Base-by-base conservation (phyloP, 2,888 invertebrate species). In the Lamproptera curius region DNA sequence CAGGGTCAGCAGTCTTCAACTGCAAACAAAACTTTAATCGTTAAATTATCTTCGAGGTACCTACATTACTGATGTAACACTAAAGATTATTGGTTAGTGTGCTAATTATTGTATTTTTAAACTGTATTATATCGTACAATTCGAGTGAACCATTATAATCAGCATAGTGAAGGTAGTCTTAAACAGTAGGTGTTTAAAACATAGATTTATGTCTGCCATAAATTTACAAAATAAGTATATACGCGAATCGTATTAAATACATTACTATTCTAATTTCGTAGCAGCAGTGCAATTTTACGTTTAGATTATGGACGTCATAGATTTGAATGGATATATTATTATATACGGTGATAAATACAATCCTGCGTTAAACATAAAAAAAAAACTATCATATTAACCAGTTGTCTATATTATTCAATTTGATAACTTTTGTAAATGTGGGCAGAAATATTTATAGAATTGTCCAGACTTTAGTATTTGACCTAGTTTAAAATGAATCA, bases 1-100 rank as follows among this genome's bases (percentile, higher is more conserved):
- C 71, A 63, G 65, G 60, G 62, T 56, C 58, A 50, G 35, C 43
- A 42, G 44, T 50, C 42, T 41, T 52, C 16, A 34, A 16, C 26
- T 14, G 16, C 47, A 42, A 49, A 58, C 59, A 51, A 57, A 56
- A 56, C 13, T 37, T 15, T 37, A 31, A 46, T 46, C 45, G 35
- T 42, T 34, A 16, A 23, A 45, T 15, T 38, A 33, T 38, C 20
- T n/a, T 13, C 10, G 33, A 37, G 15, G 37, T 34, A 16, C 28
- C 42, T 13, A 16, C 13, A 26, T 40, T 38, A 26, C 14, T 49
- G 55, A 53, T 45, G 49, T 45, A 49, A 51, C 16, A 55, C 35
- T 42, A 14, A 16, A 15, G 14, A 16, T 33, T 15, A 3, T 37
- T 41, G 28, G 35, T 37, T 14, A 3, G 44, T 10, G 6, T 16